phyloP scores from a whole-genome alignment of 2,797 vertebrate genomes.

The Sciurus carolinensis region DNA sequence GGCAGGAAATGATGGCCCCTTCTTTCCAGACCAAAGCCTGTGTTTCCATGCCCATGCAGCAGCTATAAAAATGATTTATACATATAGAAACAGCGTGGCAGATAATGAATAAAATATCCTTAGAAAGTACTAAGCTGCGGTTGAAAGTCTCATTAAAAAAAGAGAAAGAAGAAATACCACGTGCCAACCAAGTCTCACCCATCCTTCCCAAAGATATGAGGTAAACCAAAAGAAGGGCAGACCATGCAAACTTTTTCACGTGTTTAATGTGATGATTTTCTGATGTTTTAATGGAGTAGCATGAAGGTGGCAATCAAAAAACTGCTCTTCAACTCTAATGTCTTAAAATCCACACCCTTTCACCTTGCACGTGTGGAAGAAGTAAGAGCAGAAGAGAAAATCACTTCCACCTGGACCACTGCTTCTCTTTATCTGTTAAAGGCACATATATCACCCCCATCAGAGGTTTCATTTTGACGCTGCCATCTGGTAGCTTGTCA shows the following conservation, averaged over 20 bases:
- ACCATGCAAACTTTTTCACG: slow-evolving; percentile 87
- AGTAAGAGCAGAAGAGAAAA: slow-evolving; percentile 96
- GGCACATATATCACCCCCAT: slow-evolving; percentile 99
- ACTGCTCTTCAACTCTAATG: slow-evolving; percentile 92
- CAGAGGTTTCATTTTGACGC: slow-evolving; percentile 98
- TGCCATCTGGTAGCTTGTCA: slow-evolving; percentile 98
- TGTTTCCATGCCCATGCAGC: slow-evolving; percentile 14
- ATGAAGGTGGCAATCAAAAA: slow-evolving; percentile 93
- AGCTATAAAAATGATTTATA: slow-evolving; percentile 39
- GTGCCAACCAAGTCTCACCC: slow-evolving; percentile 76
- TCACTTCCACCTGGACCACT: slow-evolving; percentile 99
- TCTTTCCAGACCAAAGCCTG: slow-evolving; percentile 43
- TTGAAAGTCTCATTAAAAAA: not conserved
- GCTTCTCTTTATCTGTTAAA: slow-evolving; percentile 99
- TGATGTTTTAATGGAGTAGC: slow-evolving; percentile 90
- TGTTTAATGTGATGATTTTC: slow-evolving; percentile 87
- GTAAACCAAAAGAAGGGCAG: slow-evolving; percentile 87
- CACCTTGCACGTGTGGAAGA: slow-evolving; percentile 96
- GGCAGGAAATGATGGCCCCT: not conserved
- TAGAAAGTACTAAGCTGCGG: not conserved
- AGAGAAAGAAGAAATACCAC: not conserved
- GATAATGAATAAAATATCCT: slow-evolving; percentile 7
- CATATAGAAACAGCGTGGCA: not conserved
- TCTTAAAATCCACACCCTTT: slow-evolving; percentile 96
- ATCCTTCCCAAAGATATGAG: slow-evolving; percentile 73